phyloP scores from a whole-genome alignment of 2,113 vertebrate genomes.

The Dipodomys stephensi region DNA sequence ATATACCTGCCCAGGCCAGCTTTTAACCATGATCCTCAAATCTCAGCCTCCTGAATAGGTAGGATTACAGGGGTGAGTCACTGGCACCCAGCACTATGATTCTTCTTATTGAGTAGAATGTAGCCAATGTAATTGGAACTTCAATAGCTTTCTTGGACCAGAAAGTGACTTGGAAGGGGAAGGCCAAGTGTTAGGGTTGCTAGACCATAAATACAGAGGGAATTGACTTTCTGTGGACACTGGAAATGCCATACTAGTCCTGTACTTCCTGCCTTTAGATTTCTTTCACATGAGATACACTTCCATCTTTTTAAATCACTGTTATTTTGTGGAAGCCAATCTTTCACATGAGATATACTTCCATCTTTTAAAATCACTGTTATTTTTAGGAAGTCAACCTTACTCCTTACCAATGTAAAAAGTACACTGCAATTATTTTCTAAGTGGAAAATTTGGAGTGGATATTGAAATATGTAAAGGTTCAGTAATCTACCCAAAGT shows the following conservation, averaged over 20 bases:
- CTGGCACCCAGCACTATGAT: not conserved
- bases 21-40: too few relatives aligned
- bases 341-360: not conserved
- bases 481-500: not conserved
- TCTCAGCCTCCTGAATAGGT: too few relatives aligned
- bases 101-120: not conserved
- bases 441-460: not conserved
- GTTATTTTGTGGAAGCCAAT: not conserved
- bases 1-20: too few relatives aligned
- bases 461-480: not conserved
- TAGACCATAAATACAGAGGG: not conserved
- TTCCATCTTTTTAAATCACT: not conserved
- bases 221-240: not conserved
- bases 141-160: not conserved
- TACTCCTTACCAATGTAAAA: not conserved
- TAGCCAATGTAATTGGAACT: not conserved
- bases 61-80: too few relatives aligned
- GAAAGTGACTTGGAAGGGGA: not conserved
- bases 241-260: not conserved
- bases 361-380: not conserved
- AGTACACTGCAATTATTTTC: not conserved
- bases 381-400: not conserved
- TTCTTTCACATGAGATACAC: constrained; percentile 21
- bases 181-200: not conserved
- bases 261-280: not conserved